Base-by-base conservation (phyloP, 2,113 vertebrate species). In the Phaethornis superciliosus region DNA sequence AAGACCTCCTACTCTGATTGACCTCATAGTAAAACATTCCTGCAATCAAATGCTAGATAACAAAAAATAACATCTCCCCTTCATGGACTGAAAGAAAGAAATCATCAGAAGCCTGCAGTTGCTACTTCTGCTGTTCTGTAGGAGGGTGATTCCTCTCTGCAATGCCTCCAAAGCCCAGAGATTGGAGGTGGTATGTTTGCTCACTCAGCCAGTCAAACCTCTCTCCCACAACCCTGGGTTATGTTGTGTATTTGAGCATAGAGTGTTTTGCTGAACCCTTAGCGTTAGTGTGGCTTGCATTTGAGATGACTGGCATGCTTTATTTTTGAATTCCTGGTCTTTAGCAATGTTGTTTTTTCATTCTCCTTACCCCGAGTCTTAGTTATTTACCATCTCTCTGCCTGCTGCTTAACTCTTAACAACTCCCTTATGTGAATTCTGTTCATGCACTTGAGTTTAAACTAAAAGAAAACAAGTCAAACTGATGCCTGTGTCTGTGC, bases 21-120 rank as follows among this genome's bases (percentile, higher is more conserved):
- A 86, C 91, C 85, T 95, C 74, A 86, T 75, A 89, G 78, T 89
- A 93, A 94, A 90, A 63, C 95, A 90, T 93, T 96, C 96, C 94
- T 82, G 81, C 63, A 82, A 20, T 72, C 30, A 3, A 81, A 26
- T 75, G 88, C 70, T 51, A 81, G 93, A 90, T 76, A 94, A 85
- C 89, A 51, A 82, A 75, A 83, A 91, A 94, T 88, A 91, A 90
- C 89, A 83, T 44, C 78, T 92, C 40, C n/a, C 27, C 37, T 74
- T 83, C 33, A 59, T 44, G 82, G 60, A 55, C 71, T 1, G 2
- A 59, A 69, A n/a, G 47, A 85, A 33, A 42, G 42, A 44, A 86
- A 68, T 40, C 26, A 35, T 55, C 32, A 94, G 72, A 81, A 82
- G 35, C 77, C 30, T 11, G 4, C 52, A 2, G 0, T n/a, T 76